Percentiles rank a stretch among this genome's conserved stretches.
These are phyloP conservation scores for Symphodus melops DNA, from an alignment of 2,113 vertebrate genomes.

Conservation along the genomic window DNA sequence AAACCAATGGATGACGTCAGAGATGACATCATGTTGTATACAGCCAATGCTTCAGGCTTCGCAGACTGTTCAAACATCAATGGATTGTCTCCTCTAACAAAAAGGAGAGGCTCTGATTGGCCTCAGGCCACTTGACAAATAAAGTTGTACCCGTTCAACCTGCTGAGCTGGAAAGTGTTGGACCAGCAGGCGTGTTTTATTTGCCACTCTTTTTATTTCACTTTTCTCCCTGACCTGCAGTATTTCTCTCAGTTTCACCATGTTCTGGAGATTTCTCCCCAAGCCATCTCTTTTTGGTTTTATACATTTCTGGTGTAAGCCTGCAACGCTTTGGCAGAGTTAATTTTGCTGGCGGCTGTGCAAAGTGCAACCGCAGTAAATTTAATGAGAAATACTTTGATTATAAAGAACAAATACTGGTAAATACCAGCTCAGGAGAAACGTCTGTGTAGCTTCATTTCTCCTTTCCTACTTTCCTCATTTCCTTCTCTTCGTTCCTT, in stretches of 20 bases:
- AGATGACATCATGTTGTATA: too few species aligned
- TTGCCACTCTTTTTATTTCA: background rate
- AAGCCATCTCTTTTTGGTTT: constrained; percentile 10
- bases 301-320: constrained; percentile 1
- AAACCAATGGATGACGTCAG: too few species aligned
- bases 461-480: background rate
- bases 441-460: too few species aligned
- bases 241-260: constrained; percentile 24
- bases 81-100: too few species aligned
- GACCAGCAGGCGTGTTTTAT: constrained; percentile 4
- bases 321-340: constrained; percentile 10
- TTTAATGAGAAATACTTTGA: constrained; percentile 18
- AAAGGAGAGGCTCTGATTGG: background rate
- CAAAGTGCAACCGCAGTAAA: background rate
- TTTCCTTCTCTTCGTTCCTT: background rate
- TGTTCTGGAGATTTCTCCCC: constrained; percentile 18
- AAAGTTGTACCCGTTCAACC: background rate
- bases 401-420: constrained; percentile 1
- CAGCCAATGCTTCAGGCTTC: too few species aligned
- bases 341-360: background rate
- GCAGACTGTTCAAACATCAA: too few species aligned
- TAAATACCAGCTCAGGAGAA: background rate
- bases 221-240: background rate
- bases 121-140: background rate
- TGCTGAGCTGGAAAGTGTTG: background rate